Evolutionary conservation across 2,797 vertebrate species (phyloP).

Genomic region (Salmo trutta): DNA sequence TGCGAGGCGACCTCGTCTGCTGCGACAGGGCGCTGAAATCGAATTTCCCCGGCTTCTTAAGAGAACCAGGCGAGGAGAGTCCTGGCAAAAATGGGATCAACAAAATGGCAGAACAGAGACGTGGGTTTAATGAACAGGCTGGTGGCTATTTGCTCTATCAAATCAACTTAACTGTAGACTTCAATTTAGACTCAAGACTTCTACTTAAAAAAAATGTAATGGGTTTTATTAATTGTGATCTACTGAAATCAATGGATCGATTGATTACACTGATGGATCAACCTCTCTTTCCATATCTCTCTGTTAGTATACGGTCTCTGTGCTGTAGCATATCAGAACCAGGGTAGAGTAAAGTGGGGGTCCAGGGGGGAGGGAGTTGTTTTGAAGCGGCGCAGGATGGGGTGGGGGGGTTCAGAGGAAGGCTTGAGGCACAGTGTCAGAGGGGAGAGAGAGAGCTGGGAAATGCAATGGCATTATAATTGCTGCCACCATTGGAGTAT

Average conservation of each 20-base stretch:
- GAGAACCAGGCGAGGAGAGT: slow-evolving; percentile 84
- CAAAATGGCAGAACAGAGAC: slow-evolving; percentile 63
- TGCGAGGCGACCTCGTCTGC: slow-evolving; percentile 92
- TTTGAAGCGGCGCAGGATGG: slow-evolving; percentile 60
- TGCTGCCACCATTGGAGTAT: slow-evolving; percentile 26
- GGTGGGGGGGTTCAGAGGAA: slow-evolving; percentile 51
- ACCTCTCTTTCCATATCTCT: slow-evolving; percentile 33
- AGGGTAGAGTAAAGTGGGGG: slow-evolving; percentile 31
- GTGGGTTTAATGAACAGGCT: slow-evolving; percentile 71
- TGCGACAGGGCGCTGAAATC: slow-evolving; percentile 95
- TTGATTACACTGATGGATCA: slow-evolving; percentile 59
- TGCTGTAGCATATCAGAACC: slow-evolving; percentile 39
- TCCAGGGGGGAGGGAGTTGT: slow-evolving; percentile 59
- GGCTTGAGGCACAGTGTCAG: slow-evolving; percentile 58
- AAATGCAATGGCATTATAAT: slow-evolving; percentile 48
- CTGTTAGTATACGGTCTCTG: slow-evolving; percentile 31
- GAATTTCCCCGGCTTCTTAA: slow-evolving; percentile 98
- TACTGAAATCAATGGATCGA: slow-evolving; percentile 64
- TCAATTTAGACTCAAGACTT: slow-evolving; percentile 53
- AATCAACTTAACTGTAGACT: slow-evolving; percentile 23
- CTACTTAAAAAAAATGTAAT: slow-evolving; percentile 46
- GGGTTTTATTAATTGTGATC: slow-evolving; percentile 58
- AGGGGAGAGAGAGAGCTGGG: slow-evolving; percentile 66
- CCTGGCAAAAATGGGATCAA: slow-evolving; percentile 77
- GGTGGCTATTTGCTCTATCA: slow-evolving; percentile 38